These are phyloP conservation scores for Hoplodrina blanda DNA, from an alignment of 2,888 invertebrate species.

Conservation along the genomic window DNA sequence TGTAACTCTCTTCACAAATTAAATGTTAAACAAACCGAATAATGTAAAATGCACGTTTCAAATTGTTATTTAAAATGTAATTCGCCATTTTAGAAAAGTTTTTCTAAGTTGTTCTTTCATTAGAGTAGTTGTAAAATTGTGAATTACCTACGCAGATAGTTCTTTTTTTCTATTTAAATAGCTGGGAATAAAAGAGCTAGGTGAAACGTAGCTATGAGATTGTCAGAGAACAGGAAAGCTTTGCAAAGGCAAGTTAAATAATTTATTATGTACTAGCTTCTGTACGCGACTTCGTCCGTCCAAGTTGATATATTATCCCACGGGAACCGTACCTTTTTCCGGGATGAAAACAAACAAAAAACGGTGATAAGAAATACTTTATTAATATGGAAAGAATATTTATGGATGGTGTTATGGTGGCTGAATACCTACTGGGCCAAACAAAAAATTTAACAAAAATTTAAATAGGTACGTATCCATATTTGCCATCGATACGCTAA, in stretches of 20 bases:
- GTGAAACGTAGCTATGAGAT: neutral
- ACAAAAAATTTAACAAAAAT: too few species aligned
- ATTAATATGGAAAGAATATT: too few species aligned
- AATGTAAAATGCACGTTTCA: slow-evolving; percentile 44
- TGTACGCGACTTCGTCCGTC: too few species aligned
- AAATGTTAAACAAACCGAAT: slow-evolving; percentile 53
- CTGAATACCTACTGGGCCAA: too few species aligned
- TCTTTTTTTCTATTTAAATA: neutral
- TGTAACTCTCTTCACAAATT: slow-evolving; percentile 32
- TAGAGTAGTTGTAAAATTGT: neutral
- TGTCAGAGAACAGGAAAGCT: neutral
- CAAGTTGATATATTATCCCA: too few species aligned
- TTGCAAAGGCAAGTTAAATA: neutral
- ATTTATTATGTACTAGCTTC: too few species aligned
- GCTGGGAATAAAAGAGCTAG: neutral
- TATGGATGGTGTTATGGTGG: too few species aligned
- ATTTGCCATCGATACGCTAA: too few species aligned
- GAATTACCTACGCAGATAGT: neutral
- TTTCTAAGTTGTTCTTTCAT: slow-evolving; percentile 42
- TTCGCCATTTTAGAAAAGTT: slow-evolving; percentile 18
- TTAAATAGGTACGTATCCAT: too few species aligned
- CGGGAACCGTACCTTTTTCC: too few species aligned
- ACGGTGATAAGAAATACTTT: too few species aligned
- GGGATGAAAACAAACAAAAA: too few species aligned
- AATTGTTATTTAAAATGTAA: slow-evolving; percentile 42